Base-by-base conservation (phyloP, 2,113 vertebrate genomes). In the Lathamus discolor region DNA sequence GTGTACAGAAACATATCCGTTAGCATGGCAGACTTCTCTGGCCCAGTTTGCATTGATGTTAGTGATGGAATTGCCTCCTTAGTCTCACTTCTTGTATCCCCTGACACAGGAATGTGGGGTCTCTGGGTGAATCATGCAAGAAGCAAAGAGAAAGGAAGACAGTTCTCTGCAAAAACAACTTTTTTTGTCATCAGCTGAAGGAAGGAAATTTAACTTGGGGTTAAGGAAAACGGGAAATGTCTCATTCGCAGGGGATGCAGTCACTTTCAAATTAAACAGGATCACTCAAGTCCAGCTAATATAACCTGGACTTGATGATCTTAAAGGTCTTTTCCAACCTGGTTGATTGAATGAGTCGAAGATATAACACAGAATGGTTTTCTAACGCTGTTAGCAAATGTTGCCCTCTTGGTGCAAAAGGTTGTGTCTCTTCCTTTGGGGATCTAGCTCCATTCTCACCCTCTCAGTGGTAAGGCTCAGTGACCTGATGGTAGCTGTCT, bases 101-200 rank as follows among this genome's bases (percentile, higher is more conserved):
- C 2, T 1, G 20, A 80, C 63, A 35, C 66, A 84, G 86, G 44
- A 83, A 86, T 37, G 25, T 10, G 54, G 82, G 68, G 93, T 92
- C 95, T 88, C 46, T 41, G 37, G 75, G 54, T 92, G 83, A 97
- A 90, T 96, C 94, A 81, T n/a, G 27, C 67, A 69, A 27, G 68
- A 92, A 75, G 73, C 72, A 29, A 48, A 10, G 14, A 29, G 48
- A 39, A 43, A 83, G 39, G 59, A 55, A 46, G 37, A 61, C 64
- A 55, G 29, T 48, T 76, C 41, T 24, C 39, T 57, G 49, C 83
- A 82, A 95, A 87, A 55, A 83, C 61, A 68, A 28, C 55, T n/a
- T 35, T 73, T 37, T 62, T 13, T 52, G 35, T n/a, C 88, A 74
- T 54, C 29, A 33, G 43, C 31, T 18, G 33, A 48, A 52, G 19